A percentile compares a stretch with the other conserved stretches of the same genome.
phyloP scores from a whole-genome alignment of 2,797 vertebrate genomes.

The Morelia viridis region DNA sequence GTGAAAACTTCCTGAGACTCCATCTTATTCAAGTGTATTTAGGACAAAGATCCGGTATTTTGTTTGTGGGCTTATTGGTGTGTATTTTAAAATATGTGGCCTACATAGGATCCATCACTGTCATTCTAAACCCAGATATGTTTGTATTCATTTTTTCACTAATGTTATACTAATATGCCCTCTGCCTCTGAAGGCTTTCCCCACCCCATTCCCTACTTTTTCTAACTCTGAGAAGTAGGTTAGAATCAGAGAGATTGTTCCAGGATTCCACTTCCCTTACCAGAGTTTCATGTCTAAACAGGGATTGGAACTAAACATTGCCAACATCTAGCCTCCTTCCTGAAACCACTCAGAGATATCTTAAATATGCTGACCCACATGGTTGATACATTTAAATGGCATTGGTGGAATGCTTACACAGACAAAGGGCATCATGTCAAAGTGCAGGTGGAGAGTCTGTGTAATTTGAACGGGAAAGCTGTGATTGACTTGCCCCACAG shows the following conservation, averaged over 20 bases:
- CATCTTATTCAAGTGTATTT: background rate
- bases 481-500: too few species aligned
- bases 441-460: background rate
- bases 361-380: background rate
- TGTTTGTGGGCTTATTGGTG: background rate
- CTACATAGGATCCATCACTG: background rate
- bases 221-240: background rate
- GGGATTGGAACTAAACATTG: background rate
- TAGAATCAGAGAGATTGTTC: background rate
- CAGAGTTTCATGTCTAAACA: background rate
- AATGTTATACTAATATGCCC: background rate
- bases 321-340: background rate
- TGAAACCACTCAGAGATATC: background rate
- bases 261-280: background rate
- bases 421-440: background rate
- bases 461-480: background rate
- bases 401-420: background rate
- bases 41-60: background rate
- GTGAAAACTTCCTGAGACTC: background rate
- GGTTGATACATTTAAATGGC: background rate
- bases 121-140: background rate
- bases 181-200: too few species aligned
- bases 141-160: background rate
- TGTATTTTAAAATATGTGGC: background rate
- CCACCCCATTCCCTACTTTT: background rate